A percentile compares a stretch with the other conserved stretches of the same genome.
phyloP scores from a whole-genome alignment of 2,113 vertebrate species.

The Oncorhynchus keta region DNA sequence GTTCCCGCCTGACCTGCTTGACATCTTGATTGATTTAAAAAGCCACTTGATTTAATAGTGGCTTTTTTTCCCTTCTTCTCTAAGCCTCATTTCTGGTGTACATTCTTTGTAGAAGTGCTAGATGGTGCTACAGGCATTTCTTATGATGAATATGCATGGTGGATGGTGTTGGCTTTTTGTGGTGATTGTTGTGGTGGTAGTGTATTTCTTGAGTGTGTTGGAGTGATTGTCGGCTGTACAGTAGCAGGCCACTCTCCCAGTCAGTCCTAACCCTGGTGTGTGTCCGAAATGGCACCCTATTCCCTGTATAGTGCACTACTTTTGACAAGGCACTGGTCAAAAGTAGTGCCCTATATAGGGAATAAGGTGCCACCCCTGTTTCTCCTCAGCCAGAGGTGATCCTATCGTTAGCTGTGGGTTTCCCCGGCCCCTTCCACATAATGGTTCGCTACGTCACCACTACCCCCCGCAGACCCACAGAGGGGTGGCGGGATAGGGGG shows the following conservation, averaged over 20 bases:
- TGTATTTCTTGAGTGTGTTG: neutral
- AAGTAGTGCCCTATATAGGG: too few relatives aligned
- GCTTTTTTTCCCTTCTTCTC: conserved; percentile 24
- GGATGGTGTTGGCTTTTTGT: neutral
- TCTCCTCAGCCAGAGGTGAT: conserved; percentile 83
- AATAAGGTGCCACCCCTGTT: conserved; percentile 68
- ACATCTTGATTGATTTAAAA: neutral
- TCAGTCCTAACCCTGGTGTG: neutral
- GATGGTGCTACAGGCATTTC: neutral
- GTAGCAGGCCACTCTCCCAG: conserved; percentile 14
- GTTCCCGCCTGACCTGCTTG: neutral
- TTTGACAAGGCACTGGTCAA: conserved; percentile 36
- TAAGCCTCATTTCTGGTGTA: neutral
- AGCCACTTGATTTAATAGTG: neutral
- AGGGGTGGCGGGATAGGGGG: conserved; percentile 60
- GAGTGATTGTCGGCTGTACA: neutral
- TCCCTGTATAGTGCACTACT: conserved; percentile 19
- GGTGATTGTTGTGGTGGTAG: neutral
- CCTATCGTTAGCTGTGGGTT: conserved; percentile 75
- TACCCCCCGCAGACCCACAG: conserved; percentile 42
- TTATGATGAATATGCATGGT: neutral
- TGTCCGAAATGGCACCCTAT: conserved; percentile 1
- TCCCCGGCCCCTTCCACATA: conserved; percentile 80
- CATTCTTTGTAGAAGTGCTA: neutral
- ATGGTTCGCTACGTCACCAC: conserved; percentile 76